A percentile compares a stretch with the other conserved stretches of the same genome.
Evolutionary conservation across 2,888 invertebrate species (phyloP).

Genomic region (Chymomyza caudatula): DNA sequence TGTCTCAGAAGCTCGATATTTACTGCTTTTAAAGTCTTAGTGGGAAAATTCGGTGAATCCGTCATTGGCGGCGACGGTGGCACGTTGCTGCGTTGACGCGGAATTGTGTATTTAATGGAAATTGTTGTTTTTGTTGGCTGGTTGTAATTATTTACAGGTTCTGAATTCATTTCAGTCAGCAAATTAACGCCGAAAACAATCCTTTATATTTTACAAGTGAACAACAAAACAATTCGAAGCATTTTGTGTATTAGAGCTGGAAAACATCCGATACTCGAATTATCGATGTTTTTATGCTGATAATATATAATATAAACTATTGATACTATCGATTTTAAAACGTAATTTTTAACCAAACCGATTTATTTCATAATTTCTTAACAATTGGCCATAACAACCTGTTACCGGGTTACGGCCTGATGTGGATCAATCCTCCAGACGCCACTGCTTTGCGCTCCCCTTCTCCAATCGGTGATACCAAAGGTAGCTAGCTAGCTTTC

Average conservation of each 20-base stretch:
- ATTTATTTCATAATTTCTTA: no score
- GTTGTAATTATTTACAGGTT: neutral
- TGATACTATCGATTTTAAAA: no score
- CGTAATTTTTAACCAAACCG: no score
- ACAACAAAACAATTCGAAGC: neutral
- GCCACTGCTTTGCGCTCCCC: no score
- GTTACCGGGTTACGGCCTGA: no score
- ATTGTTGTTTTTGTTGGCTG: neutral
- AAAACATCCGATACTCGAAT: neutral
- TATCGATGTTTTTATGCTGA: neutral
- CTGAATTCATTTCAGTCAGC: neutral
- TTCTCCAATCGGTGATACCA: no score
- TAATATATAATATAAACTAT: no score
- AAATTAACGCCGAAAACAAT: neutral
- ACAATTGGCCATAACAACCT: no score
- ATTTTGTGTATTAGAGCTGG: neutral
- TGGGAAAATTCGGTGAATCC: neutral
- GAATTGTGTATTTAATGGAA: neutral
- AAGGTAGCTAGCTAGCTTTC: no score
- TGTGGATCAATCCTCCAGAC: no score
- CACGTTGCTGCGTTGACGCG: neutral
- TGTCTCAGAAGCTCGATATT: neutral
- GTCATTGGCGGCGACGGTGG: neutral
- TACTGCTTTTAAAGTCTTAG: neutral
- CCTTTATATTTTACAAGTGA: neutral